Evolutionary conservation across 37 sponge, comb jelly and placozoan species (phyloP).

Genomic region (Halisarca cf. caerulea): DNA sequence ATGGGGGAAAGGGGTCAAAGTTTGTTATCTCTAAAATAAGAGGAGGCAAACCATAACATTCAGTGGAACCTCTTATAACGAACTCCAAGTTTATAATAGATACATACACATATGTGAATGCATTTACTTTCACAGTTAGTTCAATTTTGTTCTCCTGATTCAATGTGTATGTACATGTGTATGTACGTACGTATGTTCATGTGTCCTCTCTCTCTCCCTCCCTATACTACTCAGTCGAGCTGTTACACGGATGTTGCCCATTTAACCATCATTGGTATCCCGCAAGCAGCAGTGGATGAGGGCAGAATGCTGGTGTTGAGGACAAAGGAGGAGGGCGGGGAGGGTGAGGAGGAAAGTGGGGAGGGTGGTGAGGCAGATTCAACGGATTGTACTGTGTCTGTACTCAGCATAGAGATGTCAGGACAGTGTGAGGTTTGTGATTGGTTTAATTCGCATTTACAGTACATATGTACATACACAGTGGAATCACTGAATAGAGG

Average conservation of each 20-base stretch:
- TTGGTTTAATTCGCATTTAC: neutral
- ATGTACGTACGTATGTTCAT: neutral
- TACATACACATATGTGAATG: no score
- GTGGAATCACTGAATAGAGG: no score
- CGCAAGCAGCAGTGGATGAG: slow-evolving; percentile 19
- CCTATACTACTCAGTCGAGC: slow-evolving; percentile 25
- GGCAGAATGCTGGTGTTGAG: neutral
- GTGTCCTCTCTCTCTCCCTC: neutral
- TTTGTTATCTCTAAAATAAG: no score
- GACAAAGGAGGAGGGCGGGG: neutral
- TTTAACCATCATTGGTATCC: slow-evolving; percentile 37
- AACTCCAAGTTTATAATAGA: no score
- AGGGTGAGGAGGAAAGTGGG: neutral
- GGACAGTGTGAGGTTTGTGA: slow-evolving; percentile 35
- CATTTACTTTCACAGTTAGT: no score
- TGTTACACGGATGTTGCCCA: slow-evolving; percentile 45
- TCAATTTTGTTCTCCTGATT: no score
- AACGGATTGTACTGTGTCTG: slow-evolving; percentile 5
- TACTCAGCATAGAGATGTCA: slow-evolving; percentile 24
- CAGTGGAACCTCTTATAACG: no score
- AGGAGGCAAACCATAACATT: no score
- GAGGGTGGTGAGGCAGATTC: neutral
- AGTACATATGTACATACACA: no score
- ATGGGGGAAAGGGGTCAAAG: no score
- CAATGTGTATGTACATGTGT: neutral